These are phyloP conservation scores for Acanthococcus lagerstroemiae DNA, from an alignment of 2,888 invertebrate species.

Conservation along the genomic window DNA sequence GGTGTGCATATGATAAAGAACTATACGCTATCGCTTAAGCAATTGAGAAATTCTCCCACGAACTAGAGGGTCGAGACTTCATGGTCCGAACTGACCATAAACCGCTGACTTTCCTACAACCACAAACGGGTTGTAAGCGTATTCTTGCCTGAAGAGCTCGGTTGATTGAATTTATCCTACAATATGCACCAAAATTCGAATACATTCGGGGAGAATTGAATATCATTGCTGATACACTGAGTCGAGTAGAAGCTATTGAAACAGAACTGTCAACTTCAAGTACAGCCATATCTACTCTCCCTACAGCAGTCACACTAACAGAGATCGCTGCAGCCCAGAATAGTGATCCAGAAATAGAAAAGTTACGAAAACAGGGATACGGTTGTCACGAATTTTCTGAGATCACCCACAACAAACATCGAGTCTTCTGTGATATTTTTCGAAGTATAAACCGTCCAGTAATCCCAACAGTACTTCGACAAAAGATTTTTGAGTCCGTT, in stretches of 20 bases:
- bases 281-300: too few species aligned
- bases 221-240: background rate
- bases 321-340: background rate
- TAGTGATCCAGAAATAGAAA: background rate
- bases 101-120: background rate
- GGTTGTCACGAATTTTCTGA: background rate
- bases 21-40: background rate
- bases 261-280: too few species aligned
- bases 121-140: conserved; percentile 1
- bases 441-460: background rate
- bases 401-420: background rate
- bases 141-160: background rate
- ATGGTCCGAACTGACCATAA: conserved; percentile 3
- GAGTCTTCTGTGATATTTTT: background rate
- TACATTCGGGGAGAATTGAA: background rate
- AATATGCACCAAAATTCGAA: background rate
- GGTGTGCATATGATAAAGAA: background rate
- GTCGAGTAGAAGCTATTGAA: background rate
- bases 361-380: background rate
- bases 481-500: background rate
- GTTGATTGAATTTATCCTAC: background rate
- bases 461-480: background rate
- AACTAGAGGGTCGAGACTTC: conserved; percentile 37
- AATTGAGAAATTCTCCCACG: conserved; percentile 36
- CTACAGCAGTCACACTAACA: background rate